Evolutionary conservation across 2,797 vertebrate genomes (phyloP).

Genomic region (Manis pentadactyla): DNA sequence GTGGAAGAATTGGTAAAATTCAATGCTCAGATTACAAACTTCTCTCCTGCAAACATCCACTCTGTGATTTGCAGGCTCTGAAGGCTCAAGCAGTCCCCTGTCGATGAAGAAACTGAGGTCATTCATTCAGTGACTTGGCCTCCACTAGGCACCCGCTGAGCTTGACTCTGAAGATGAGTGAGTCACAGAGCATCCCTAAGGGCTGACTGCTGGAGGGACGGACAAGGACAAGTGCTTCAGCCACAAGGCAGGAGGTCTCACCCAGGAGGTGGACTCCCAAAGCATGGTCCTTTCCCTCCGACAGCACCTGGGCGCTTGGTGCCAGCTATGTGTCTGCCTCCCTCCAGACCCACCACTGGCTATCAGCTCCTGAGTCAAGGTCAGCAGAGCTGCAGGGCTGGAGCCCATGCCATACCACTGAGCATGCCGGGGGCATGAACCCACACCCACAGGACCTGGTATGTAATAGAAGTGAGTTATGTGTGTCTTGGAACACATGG

Average conservation of each 20-base stretch:
- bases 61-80: not conserved
- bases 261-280: not conserved
- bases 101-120: not conserved
- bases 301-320: not conserved
- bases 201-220: not conserved
- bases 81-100: not conserved
- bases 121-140: not conserved
- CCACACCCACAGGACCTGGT: not conserved
- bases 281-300: not conserved
- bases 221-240: not conserved
- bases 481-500: not conserved
- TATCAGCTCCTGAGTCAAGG: not conserved
- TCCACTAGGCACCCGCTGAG: not conserved
- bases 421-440: too few species aligned
- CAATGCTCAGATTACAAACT: not conserved
- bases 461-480: not conserved
- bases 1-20: fast-evolving
- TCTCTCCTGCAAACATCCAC: not conserved
- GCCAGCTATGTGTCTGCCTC: not conserved
- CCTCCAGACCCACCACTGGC: not conserved
- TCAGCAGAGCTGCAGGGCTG: not conserved
- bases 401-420: too few species aligned
- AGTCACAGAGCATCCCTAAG: not conserved
- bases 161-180: not conserved
- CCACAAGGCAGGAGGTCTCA: not conserved